Percentiles rank a stretch among this genome's conserved stretches.
These are phyloP conservation scores for Poecile atricapillus DNA, from an alignment of 2,113 vertebrate genomes.

Conservation along the genomic window DNA sequence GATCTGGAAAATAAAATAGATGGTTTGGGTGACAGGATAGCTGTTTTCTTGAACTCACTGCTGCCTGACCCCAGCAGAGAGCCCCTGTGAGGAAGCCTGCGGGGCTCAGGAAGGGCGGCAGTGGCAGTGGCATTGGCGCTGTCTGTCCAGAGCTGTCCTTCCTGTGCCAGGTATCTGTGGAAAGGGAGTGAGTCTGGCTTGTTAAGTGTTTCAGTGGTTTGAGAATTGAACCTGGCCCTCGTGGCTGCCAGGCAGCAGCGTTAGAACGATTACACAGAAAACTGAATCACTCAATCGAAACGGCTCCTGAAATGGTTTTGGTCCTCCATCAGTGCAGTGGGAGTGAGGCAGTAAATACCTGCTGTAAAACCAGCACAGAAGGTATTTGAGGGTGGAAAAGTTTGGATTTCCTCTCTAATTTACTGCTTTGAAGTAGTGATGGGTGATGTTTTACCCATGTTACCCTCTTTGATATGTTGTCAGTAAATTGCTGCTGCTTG, in stretches of 20 bases:
- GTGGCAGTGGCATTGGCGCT: not conserved
- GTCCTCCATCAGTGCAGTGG: not conserved
- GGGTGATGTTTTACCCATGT: not conserved
- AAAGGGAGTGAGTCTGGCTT: fast-evolving
- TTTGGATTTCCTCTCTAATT: not conserved
- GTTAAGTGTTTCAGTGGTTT: not conserved
- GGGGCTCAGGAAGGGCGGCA: fast-evolving
- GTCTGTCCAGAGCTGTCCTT: fast-evolving
- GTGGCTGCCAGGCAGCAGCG: not conserved
- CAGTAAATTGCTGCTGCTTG: not conserved
- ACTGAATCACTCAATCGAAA: not conserved
- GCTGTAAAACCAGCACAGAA: not conserved
- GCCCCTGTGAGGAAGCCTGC: fast-evolving
- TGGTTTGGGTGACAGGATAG: not conserved
- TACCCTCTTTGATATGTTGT: not conserved
- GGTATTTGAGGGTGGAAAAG: not conserved
- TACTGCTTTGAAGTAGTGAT: not conserved
- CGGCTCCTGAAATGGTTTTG: not conserved
- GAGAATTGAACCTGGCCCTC: not conserved
- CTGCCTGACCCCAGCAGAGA: not conserved
- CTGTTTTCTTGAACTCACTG: not conserved
- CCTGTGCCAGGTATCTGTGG: not conserved
- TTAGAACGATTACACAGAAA: not conserved
- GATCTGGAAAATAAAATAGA: not conserved
- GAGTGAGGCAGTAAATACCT: not conserved